A percentile compares a stretch with the other conserved stretches of the same genome.
Conservation (phyloP, 2,113 vertebrate species). For the Martes martes region DNA sequence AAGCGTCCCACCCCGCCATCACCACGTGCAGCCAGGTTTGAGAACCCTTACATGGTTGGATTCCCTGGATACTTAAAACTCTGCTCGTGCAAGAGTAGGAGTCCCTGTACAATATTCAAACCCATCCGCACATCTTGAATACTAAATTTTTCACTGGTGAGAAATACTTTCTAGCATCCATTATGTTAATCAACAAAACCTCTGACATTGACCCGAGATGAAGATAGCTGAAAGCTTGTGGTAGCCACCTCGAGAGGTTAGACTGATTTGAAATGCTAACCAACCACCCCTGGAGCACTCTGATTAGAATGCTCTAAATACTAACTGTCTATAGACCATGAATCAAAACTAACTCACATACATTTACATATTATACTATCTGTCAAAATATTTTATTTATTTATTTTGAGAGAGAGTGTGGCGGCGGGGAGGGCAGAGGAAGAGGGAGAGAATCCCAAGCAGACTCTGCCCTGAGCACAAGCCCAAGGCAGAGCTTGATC, state of each 20-base stretch:
- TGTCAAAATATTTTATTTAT: background rate
- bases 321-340: background rate
- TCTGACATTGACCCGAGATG: background rate
- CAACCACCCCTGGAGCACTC: background rate
- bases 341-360: background rate
- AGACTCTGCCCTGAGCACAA: background rate
- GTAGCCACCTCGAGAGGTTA: background rate
- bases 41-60: background rate
- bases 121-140: background rate
- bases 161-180: background rate
- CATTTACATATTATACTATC: background rate
- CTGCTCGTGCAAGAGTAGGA: background rate
- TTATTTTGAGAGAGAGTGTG: background rate
- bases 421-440: background rate
- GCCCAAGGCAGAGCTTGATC: background rate
- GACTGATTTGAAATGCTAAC: background rate
- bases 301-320: background rate
- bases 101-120: background rate
- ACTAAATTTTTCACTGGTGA: background rate
- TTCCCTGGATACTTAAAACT: background rate
- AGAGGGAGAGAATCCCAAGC: background rate
- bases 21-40: background rate
- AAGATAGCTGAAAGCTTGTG: background rate
- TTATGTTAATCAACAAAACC: background rate
- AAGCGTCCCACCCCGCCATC: background rate